Evolutionary conservation across 2,888 invertebrate species (phyloP).

Genomic region (Odontothrips loti): DNA sequence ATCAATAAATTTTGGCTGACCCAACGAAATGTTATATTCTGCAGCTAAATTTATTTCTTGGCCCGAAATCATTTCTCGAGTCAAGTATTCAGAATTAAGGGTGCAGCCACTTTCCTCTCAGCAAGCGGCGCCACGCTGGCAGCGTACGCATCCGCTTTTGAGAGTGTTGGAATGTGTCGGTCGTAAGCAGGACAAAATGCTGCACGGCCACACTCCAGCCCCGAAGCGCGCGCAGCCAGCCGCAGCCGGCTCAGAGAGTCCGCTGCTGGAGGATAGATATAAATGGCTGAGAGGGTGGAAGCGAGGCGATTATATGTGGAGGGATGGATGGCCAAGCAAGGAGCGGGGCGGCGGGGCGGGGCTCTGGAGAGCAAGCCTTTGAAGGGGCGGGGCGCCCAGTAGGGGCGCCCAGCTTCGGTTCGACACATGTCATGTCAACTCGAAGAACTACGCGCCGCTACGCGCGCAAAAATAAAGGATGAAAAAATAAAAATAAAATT

Average conservation of each 20-base stretch:
- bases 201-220: background rate
- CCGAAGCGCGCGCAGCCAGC: background rate
- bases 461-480: too few species aligned
- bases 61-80: too few species aligned
- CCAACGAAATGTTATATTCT: too few species aligned
- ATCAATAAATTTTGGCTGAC: too few species aligned
- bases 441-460: too few species aligned
- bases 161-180: background rate
- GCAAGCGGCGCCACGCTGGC: background rate
- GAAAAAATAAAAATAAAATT: too few species aligned
- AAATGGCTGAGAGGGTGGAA: background rate
- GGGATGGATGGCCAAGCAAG: background rate
- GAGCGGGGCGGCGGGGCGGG: background rate
- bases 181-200: conserved; percentile 11
- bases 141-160: too few species aligned
- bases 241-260: background rate
- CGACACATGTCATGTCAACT: too few species aligned
- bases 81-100: too few species aligned
- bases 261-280: background rate
- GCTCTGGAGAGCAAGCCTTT: too few species aligned
- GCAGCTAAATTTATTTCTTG: too few species aligned
- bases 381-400: background rate
- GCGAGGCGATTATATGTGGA: background rate
- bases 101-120: too few species aligned
- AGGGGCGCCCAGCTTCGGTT: background rate